Percentiles rank a stretch among this genome's conserved stretches.
Conservation (phyloP, 1,140 invertebrate species). For the Habropoda laboriosa region DNA sequence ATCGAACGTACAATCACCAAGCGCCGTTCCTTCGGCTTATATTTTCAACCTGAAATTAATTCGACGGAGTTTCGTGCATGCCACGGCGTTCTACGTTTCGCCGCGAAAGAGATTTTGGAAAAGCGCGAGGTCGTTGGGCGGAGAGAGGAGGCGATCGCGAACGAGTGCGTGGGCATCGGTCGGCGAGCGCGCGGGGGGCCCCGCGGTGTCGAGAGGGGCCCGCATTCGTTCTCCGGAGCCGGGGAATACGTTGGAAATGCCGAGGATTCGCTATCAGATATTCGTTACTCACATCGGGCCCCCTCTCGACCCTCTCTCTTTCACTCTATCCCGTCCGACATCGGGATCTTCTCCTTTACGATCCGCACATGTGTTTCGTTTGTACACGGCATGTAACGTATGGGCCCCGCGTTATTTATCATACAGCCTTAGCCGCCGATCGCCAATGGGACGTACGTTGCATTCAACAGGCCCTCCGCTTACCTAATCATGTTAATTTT, state of each 20-base stretch:
- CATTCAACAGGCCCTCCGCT: constrained; percentile 54
- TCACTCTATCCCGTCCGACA: constrained; percentile 47
- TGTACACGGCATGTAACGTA: constrained; percentile 65
- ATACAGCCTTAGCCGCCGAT: constrained; percentile 63
- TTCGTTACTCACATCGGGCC: constrained; percentile 72
- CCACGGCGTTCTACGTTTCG: too few relatives aligned
- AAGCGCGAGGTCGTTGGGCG: neutral
- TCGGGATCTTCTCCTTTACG: constrained; percentile 53
- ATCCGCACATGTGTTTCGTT: constrained; percentile 67
- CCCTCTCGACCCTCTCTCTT: constrained; percentile 31
- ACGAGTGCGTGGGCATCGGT: constrained; percentile 66
- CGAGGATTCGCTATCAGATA: constrained; percentile 74
- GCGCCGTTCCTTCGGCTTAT: neutral
- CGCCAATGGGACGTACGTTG: constrained; percentile 57
- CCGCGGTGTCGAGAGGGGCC: constrained; percentile 58
- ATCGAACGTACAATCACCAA: neutral
- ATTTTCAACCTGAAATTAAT: constrained; percentile 9
- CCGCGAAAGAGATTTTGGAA: neutral
- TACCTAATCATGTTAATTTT: constrained; percentile 66
- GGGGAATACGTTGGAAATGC: constrained; percentile 69
- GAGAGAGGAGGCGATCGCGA: neutral
- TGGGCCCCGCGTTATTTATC: constrained; percentile 65
- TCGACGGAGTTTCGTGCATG: too few relatives aligned
- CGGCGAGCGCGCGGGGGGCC: constrained; percentile 61
- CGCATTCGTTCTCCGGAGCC: constrained; percentile 69